Conservation (phyloP, 2,113 vertebrate species). For the Agapornis roseicollis region DNA sequence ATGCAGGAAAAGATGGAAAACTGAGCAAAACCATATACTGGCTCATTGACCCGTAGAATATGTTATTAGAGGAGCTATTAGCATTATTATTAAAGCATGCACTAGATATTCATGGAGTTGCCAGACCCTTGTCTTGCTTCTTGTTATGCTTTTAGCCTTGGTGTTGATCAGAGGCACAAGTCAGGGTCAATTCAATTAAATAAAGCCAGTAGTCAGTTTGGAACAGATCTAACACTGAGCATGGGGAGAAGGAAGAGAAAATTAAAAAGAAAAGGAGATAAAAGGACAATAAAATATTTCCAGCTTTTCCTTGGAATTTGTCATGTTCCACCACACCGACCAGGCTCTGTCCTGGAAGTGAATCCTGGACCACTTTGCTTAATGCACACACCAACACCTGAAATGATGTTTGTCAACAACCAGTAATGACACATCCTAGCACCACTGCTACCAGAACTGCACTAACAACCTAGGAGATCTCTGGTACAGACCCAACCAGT, state of each 20-base stretch:
- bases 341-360: background rate
- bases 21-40: background rate
- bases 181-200: background rate
- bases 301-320: background rate
- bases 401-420: background rate
- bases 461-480: rapidly evolving
- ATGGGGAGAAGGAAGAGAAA: background rate
- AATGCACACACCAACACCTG: background rate
- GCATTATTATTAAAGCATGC: background rate
- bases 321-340: rapidly evolving
- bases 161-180: background rate
- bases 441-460: background rate
- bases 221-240: background rate
- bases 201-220: background rate
- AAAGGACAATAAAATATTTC: background rate
- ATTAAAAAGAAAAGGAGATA: background rate
- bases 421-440: background rate
- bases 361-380: background rate
- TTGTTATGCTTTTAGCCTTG: background rate
- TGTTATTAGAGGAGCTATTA: background rate
- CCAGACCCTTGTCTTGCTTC: background rate
- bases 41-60: background rate
- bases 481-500: rapidly evolving
- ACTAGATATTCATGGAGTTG: background rate
- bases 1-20: background rate